A percentile compares a stretch with the other conserved stretches of the same genome.
phyloP scores from a whole-genome alignment of 2,888 invertebrate genomes.

The Epiblema foenella region DNA sequence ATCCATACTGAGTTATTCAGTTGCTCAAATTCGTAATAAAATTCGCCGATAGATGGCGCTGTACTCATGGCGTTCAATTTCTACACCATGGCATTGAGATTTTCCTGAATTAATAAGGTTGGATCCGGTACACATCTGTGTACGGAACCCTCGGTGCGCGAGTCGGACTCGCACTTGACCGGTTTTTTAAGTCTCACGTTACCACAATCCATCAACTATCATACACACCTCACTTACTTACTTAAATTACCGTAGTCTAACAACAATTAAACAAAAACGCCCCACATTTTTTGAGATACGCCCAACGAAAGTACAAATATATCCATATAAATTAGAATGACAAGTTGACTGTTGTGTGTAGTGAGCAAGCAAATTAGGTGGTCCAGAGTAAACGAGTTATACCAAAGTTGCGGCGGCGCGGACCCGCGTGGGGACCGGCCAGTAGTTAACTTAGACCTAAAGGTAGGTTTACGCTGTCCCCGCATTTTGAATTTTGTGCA shows the following conservation, averaged over 20 bases:
- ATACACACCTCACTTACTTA: background rate
- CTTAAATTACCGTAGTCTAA: background rate
- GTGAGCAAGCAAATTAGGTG: slow-evolving; percentile 75
- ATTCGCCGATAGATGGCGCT: too few relatives aligned
- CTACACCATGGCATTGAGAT: too few relatives aligned
- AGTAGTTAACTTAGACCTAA: slow-evolving; percentile 48
- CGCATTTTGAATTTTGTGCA: background rate
- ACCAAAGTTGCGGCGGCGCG: slow-evolving; percentile 65
- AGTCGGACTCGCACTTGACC: too few relatives aligned
- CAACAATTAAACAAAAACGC: background rate
- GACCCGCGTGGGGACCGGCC: slow-evolving; percentile 62
- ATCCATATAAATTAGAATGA: slow-evolving; percentile 66
- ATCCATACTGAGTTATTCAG: too few relatives aligned
- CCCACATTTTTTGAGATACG: slow-evolving; percentile 18
- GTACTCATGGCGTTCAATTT: too few relatives aligned
- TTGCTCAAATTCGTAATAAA: too few relatives aligned
- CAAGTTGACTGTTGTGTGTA: slow-evolving; percentile 67
- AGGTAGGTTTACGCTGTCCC: slow-evolving; percentile 49
- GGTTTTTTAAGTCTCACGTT: too few relatives aligned
- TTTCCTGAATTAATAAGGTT: too few relatives aligned
- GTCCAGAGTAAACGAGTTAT: slow-evolving; percentile 77
- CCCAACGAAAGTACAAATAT: slow-evolving; percentile 43
- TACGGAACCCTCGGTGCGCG: too few relatives aligned
- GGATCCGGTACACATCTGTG: too few relatives aligned
- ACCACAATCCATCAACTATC: too few relatives aligned